phyloP scores from a whole-genome alignment of 92 coral and sea anemone genomes.

The Siderastrea siderea region DNA sequence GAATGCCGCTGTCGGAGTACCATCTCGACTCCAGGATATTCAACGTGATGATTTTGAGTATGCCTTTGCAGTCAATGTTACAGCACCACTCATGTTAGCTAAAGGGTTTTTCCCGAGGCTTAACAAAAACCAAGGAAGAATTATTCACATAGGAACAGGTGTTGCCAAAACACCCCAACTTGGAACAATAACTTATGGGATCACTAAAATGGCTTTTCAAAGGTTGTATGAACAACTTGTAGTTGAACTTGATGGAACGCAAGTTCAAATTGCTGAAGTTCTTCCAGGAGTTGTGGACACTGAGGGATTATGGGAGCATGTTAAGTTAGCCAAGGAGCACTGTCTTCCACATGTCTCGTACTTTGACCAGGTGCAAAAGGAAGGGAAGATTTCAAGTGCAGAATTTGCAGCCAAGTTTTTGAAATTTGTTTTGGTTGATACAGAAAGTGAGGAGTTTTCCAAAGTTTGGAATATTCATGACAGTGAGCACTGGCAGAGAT shows the following conservation, averaged over 20 bases:
- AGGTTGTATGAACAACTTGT: slow-evolving; percentile 61
- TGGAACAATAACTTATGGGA: slow-evolving; percentile 68
- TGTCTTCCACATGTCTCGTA: slow-evolving; percentile 64
- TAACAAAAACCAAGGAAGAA: slow-evolving; percentile 33
- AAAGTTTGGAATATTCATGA: slow-evolving; percentile 65
- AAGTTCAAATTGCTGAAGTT: slow-evolving; percentile 53
- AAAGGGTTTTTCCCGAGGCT: slow-evolving; percentile 59
- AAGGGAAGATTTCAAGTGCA: slow-evolving; percentile 46
- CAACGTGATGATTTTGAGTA: slow-evolving; percentile 58
- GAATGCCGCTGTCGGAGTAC: slow-evolving; percentile 77
- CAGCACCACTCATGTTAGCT: slow-evolving; percentile 69
- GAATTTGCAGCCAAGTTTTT: slow-evolving; percentile 64
- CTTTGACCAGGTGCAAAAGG: slow-evolving; percentile 55
- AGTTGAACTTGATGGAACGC: slow-evolving; percentile 44
- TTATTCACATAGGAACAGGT: slow-evolving; percentile 58
- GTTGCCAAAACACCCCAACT: slow-evolving; percentile 55
- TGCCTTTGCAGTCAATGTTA: slow-evolving; percentile 65
- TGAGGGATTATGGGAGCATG: slow-evolving; percentile 70
- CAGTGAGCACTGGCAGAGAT: slow-evolving; percentile 52
- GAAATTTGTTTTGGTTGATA: slow-evolving; percentile 57
- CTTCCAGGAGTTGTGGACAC: slow-evolving; percentile 71
- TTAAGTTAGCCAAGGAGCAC: slow-evolving; percentile 64
- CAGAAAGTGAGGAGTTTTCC: slow-evolving; percentile 56
- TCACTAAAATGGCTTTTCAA: slow-evolving; percentile 71
- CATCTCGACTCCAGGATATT: slow-evolving; percentile 56